Percentiles rank a stretch among this genome's conserved stretches.
Conservation (phyloP, 2,113 vertebrate genomes). For the Halcyon senegalensis region DNA sequence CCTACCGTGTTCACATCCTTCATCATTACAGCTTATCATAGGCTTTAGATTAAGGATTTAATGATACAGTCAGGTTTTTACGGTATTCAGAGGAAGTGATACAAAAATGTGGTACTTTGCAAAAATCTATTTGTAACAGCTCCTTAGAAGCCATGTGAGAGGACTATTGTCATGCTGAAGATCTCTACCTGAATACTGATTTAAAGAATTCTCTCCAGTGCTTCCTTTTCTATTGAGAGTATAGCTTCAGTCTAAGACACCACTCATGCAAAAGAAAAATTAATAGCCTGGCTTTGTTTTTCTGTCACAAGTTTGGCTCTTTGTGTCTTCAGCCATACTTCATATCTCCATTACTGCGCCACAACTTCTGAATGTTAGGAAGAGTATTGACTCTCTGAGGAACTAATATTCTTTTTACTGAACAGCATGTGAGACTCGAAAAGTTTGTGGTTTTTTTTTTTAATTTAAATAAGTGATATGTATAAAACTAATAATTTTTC, state of each 20-base stretch:
- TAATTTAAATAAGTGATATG: not conserved
- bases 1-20: not conserved
- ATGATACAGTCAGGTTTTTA: not conserved
- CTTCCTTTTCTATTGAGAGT: not conserved
- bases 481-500: not conserved
- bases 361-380: not conserved
- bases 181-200: not conserved
- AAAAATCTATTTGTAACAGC: not conserved
- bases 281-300: not conserved
- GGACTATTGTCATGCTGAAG: not conserved
- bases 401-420: not conserved
- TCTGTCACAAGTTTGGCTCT: not conserved
- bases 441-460: not conserved
- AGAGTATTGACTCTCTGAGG: not conserved
- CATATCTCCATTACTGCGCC: not conserved
- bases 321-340: not conserved
- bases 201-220: not conserved
- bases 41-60: not conserved
- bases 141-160: not conserved
- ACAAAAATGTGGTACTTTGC: not conserved
- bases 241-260: not conserved
- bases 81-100: not conserved
- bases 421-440: not conserved
- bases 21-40: not conserved
- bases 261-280: not conserved